Base-by-base conservation (phyloP, 2,888 invertebrate genomes). In the Spilosoma lubricipeda region DNA sequence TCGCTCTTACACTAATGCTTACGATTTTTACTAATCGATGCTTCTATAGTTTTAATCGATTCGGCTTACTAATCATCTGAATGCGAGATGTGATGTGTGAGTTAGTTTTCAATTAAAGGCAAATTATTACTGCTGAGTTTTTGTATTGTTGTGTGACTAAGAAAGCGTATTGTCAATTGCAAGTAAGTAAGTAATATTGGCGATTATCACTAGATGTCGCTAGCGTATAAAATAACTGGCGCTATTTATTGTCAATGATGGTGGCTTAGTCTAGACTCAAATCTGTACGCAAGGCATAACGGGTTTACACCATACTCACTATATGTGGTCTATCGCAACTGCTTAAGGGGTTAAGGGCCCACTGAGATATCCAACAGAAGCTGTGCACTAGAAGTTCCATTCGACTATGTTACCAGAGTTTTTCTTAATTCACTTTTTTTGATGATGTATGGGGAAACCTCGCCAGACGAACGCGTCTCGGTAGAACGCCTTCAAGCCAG, bases 61-160 rank as follows among this genome's bases (percentile, higher is more conserved):
- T 78, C 69, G 66, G 87, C 87, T 82, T 80, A 80, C 84, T 77
- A 85, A 85, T 84, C 82, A 83, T 90, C 78, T 92, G 93, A 92
- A 89, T 92, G 93, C 85, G 90, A 88, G 92, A 93, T 88, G 93
- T 70, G 59, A 15, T n/a, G 18, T 70, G 39, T 91, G 93, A 92
- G 93, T 89, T 89, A 88, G 83, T 84, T 73, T 82, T 80, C 79
- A 84, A 76, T 78, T 67, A 83, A 80, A 78, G 76, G 84, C 84
- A 81, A 78, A 75, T 64, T 84, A 82, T 82, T 79, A 79, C 82
- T 83, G 85, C 84, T 78, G 39, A 52, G 59, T 69, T 77, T 15
- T 63, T 72, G 68, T 20, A 69, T 75, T 72, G 64, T 70, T 27
- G 67, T 68, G 75, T 75, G 72, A 72, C 69, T 75, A 72, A 71